phyloP scores from a whole-genome alignment of 2,113 vertebrate species.

The Rhea americana region DNA sequence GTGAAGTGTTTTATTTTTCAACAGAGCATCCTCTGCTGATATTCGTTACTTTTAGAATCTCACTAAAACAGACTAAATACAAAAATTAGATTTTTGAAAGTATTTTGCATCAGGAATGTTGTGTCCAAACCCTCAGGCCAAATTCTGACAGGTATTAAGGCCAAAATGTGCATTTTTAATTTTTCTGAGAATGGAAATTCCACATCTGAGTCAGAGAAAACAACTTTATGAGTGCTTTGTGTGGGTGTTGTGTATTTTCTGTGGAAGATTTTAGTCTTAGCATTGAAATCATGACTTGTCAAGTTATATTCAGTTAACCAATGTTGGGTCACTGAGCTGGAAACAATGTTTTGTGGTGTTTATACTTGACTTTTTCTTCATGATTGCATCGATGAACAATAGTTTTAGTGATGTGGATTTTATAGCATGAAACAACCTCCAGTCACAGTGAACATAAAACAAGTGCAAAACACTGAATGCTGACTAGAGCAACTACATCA shows the following conservation, averaged over 20 bases:
- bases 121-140: neutral
- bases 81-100: neutral
- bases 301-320: constrained; percentile 57
- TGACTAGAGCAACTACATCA: constrained; percentile 46
- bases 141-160: neutral
- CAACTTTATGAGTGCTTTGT: neutral
- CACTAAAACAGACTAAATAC: neutral
- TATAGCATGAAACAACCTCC: constrained; percentile 58
- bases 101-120: neutral
- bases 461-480: neutral
- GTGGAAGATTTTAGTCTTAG: neutral
- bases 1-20: neutral
- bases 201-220: neutral
- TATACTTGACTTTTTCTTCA: constrained; percentile 72
- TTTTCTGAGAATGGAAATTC: neutral
- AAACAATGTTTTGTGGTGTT: constrained; percentile 66
- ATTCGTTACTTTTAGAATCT: neutral
- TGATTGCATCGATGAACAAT: constrained; percentile 75
- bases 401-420: constrained; percentile 66
- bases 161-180: neutral
- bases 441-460: constrained; percentile 32
- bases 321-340: constrained; percentile 51
- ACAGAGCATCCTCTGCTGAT: neutral
- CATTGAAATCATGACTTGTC: constrained; percentile 52
- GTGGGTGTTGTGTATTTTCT: neutral